Evolutionary conservation across 1,140 invertebrate species (phyloP).

Genomic region (Chrysoperla carnea): DNA sequence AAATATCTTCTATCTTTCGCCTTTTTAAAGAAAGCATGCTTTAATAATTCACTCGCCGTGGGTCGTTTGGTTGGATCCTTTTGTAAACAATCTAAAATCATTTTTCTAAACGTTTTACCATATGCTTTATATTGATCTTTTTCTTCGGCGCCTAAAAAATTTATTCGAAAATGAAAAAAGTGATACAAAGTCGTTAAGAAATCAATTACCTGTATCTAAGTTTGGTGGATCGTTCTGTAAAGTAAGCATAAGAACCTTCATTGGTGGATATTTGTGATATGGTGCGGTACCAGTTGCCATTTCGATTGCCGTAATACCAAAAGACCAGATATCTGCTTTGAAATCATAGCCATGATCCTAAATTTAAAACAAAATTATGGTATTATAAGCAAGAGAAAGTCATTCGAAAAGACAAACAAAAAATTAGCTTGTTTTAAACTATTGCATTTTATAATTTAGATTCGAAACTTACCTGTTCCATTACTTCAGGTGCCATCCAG

Average conservation of each 20-base stretch:
- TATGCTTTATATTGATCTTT: slow-evolving; percentile 97
- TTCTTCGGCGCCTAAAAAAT: slow-evolving; percentile 54
- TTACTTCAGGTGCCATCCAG: slow-evolving; percentile 99
- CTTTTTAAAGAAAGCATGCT: slow-evolving; percentile 98
- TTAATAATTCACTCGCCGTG: slow-evolving; percentile 91
- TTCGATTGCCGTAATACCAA: slow-evolving; percentile 98
- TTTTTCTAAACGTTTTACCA: slow-evolving; percentile 91
- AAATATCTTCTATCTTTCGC: slow-evolving; percentile 94
- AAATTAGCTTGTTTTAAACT: too few relatives aligned
- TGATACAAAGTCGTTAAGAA: background rate
- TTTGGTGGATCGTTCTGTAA: slow-evolving; percentile 96
- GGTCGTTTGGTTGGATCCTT: slow-evolving; percentile 91
- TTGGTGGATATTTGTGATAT: slow-evolving; percentile 97
- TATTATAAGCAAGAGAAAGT: too few relatives aligned
- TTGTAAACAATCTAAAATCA: slow-evolving; percentile 87
- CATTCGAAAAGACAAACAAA: too few relatives aligned
- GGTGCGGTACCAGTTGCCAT: slow-evolving; percentile 97
- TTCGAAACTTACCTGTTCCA: slow-evolving; percentile 83
- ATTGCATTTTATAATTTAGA: too few relatives aligned
- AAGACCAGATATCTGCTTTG: slow-evolving; percentile 99
- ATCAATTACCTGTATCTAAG: slow-evolving; percentile 60
- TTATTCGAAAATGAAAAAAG: slow-evolving; percentile 1
- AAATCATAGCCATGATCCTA: slow-evolving; percentile 96
- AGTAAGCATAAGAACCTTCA: slow-evolving; percentile 98
- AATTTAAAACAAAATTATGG: background rate